Base-by-base conservation (phyloP, 2,888 invertebrate genomes). In the Harpagoxenus sublaevis region DNA sequence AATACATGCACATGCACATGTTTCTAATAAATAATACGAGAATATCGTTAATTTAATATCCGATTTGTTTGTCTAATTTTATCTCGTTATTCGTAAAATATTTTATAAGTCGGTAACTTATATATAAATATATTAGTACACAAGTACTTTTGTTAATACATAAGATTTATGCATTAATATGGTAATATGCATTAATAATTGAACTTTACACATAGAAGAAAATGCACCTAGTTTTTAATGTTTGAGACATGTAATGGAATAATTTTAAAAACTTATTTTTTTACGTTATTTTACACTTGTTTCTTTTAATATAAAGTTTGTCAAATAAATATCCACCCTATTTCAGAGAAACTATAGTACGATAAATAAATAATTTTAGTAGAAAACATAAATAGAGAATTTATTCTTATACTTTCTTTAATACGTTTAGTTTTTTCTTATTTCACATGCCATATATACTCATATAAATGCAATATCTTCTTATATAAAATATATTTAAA, bases 371-470 rank as follows among this genome's bases (percentile, higher is more conserved):
- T 51, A 39, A 51, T 48, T 6, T 57, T 57, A 18, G 15, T 28
- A n/a, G 2, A 60, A 1, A 68, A 48, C 10, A 60, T 45, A 55
- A 12, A 23, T 23, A 35, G 1, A 15, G 42, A 75, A n/a, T 60
- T 42, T 60, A 28, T n/a, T 35, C 12, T 62, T 65, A 6, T 60
- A 18, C 4, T 18, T 18, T 57, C 15, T 62, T 62, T 39, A n/a
- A 62, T 51, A 60, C 53, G n/a, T 39, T 42, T 28, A n/a, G n/a
- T 63, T 71, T 63, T 71, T 70, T 39, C 3, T 79, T 35, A 66
- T 15, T 35, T 71, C 5, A 65, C 3, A 23, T 65, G 28, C 23
- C 39, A 74, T 63, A 12, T 70, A 53, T 35, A 74, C 10, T 39
- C 5, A 42, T 57, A 48, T 68, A 53, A 84, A 53, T 45, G 15